These are phyloP conservation scores for Rhagologus leucostigma DNA, from an alignment of 2,113 vertebrate species.

Conservation along the genomic window DNA sequence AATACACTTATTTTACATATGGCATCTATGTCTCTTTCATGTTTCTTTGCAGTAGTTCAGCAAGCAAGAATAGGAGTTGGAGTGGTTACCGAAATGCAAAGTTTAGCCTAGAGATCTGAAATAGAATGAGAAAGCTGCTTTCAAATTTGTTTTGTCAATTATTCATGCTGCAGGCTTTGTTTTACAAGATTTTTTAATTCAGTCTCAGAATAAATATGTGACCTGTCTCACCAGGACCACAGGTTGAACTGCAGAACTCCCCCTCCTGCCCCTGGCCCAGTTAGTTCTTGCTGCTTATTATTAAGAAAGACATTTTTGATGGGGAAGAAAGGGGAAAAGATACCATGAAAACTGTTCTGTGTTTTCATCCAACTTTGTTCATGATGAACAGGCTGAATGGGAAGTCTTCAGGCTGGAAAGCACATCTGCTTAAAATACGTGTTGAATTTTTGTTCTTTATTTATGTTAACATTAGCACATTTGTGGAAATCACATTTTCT, in stretches of 20 bases:
- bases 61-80: not conserved
- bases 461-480: not conserved
- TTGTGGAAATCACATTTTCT: not conserved
- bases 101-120: not conserved
- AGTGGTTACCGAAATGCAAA: not conserved
- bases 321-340: not conserved
- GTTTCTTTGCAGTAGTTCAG: not conserved
- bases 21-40: not conserved
- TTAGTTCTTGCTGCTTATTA: not conserved
- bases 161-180: not conserved
- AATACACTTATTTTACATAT: not conserved
- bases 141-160: not conserved
- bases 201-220: not conserved
- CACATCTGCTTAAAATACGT: conserved; percentile 14
- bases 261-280: fast-evolving
- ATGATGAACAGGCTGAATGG: not conserved
- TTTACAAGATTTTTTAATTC: not conserved
- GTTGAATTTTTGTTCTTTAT: not conserved
- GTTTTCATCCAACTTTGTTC: not conserved
- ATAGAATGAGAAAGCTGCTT: not conserved
- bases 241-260: not conserved
- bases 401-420: not conserved
- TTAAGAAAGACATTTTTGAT: not conserved
- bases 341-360: not conserved
- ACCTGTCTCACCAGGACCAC: not conserved